A percentile compares a stretch with the other conserved stretches of the same genome.
Conservation (phyloP, 2,797 vertebrate genomes). For the Aselliscus stoliczkanus region DNA sequence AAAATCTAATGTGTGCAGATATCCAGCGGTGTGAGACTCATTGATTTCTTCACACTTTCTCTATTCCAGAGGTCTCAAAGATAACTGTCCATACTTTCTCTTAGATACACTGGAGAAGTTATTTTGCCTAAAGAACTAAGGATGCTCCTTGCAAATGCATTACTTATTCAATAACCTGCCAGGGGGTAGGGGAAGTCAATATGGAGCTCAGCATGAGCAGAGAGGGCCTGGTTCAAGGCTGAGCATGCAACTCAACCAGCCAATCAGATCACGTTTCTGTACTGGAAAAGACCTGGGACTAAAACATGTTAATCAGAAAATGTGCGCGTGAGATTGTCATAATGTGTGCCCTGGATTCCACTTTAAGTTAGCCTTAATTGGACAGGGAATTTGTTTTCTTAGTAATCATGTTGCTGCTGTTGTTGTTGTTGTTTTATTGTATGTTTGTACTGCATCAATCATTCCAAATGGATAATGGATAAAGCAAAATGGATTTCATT, state of each 20-base stretch:
- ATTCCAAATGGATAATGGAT: constrained; percentile 11
- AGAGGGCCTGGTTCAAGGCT: not conserved
- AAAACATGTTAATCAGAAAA: not conserved
- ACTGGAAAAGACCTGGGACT: not conserved
- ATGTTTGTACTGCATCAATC: constrained; percentile 34
- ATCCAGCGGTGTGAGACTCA: no score
- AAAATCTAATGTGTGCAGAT: not conserved
- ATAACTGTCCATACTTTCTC: no score
- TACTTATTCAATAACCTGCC: not conserved
- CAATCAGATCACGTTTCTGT: not conserved
- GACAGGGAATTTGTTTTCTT: not conserved
- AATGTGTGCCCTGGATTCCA: not conserved
- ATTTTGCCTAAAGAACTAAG: not conserved
- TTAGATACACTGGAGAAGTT: not conserved
- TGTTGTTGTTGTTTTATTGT: not conserved
- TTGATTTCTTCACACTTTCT: not conserved
- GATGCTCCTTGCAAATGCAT: rapidly evolving
- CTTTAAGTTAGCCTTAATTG: not conserved
- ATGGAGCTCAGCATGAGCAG: not conserved
- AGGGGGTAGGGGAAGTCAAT: not conserved
- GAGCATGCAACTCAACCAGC: not conserved
- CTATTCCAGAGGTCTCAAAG: not conserved
- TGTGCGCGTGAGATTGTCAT: not conserved
- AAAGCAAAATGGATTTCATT: constrained; percentile 52
- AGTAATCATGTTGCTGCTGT: not conserved